Conservation (phyloP, 1,140 invertebrate genomes). For the Hyphantria cunea region DNA sequence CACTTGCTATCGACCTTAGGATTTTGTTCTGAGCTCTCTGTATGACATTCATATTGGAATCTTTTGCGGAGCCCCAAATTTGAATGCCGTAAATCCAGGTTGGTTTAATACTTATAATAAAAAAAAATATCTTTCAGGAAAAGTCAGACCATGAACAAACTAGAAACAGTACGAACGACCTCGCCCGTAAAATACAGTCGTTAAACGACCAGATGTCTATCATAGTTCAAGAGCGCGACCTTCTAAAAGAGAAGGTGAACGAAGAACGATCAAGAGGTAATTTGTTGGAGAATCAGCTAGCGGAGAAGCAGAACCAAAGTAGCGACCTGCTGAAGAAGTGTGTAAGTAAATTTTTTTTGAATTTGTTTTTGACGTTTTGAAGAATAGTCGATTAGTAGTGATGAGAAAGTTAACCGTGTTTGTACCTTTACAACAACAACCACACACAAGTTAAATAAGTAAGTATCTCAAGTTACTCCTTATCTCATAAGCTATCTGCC, state of each 20-base stretch:
- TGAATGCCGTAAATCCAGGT: too few species aligned
- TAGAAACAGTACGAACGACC: slow-evolving; percentile 45
- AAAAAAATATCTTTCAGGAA: slow-evolving; percentile 46
- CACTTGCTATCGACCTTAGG: too few species aligned
- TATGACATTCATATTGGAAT: too few species aligned
- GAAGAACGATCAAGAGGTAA: slow-evolving; percentile 60
- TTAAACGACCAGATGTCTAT: slow-evolving; percentile 43
- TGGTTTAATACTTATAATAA: too few species aligned
- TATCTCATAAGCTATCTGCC: too few species aligned
- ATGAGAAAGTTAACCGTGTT: background rate
- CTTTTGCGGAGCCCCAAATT: too few species aligned
- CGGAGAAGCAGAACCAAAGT: slow-evolving; percentile 55
- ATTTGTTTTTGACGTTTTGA: background rate
- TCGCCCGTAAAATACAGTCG: slow-evolving; percentile 44
- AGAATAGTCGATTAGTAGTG: background rate
- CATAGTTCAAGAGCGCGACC: slow-evolving; percentile 54
- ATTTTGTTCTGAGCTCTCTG: too few species aligned
- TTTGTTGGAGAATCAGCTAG: slow-evolving; percentile 56
- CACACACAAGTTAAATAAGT: too few species aligned
- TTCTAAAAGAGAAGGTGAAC: slow-evolving; percentile 81
- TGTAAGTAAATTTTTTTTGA: slow-evolving; percentile 45
- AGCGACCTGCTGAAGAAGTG: slow-evolving; percentile 62
- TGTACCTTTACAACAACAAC: too few species aligned
- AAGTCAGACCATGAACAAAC: slow-evolving; percentile 55
- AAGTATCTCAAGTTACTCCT: too few species aligned